Conservation (phyloP, 2,888 invertebrate genomes). For the Aphodius granarius region DNA sequence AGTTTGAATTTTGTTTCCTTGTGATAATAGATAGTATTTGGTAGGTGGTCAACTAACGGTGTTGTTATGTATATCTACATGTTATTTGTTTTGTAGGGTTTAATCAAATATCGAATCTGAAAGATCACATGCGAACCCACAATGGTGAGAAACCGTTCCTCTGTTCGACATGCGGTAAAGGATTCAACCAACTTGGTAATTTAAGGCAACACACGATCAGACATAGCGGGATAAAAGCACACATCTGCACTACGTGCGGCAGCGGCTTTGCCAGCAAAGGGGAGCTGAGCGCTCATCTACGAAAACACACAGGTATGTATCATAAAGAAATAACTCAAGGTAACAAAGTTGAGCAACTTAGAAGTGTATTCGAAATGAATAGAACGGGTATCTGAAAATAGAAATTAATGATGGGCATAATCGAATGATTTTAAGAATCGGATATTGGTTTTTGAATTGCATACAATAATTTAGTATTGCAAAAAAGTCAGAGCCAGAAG, state of each 20-base stretch:
- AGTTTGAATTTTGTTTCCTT: too few relatives aligned
- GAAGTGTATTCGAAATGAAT: too few relatives aligned
- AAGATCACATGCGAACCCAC: slow-evolving; percentile 55
- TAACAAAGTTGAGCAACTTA: too few relatives aligned
- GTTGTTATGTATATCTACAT: too few relatives aligned
- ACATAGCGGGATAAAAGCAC: slow-evolving; percentile 55
- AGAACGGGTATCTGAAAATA: too few relatives aligned
- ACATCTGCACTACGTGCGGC: slow-evolving; percentile 53
- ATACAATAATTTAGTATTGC: too few relatives aligned
- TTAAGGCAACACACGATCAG: slow-evolving; percentile 52
- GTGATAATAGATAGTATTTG: too few relatives aligned
- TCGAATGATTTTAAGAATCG: too few relatives aligned
- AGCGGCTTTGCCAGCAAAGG: slow-evolving; percentile 55
- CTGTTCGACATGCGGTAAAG: slow-evolving; percentile 54
- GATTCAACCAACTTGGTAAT: slow-evolving; percentile 55
- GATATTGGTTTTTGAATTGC: too few relatives aligned
- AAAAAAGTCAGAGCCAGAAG: too few relatives aligned
- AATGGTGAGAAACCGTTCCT: slow-evolving; percentile 54
- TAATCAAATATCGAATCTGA: slow-evolving; percentile 54
- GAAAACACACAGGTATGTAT: slow-evolving; percentile 49
- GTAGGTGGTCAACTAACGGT: too few relatives aligned
- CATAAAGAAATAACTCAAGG: not conserved
- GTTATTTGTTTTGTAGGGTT: slow-evolving; percentile 48
- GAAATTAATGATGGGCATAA: too few relatives aligned
- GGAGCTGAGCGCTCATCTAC: slow-evolving; percentile 53